Conservation (phyloP, 2,113 vertebrate species). For the Globicephala melas region DNA sequence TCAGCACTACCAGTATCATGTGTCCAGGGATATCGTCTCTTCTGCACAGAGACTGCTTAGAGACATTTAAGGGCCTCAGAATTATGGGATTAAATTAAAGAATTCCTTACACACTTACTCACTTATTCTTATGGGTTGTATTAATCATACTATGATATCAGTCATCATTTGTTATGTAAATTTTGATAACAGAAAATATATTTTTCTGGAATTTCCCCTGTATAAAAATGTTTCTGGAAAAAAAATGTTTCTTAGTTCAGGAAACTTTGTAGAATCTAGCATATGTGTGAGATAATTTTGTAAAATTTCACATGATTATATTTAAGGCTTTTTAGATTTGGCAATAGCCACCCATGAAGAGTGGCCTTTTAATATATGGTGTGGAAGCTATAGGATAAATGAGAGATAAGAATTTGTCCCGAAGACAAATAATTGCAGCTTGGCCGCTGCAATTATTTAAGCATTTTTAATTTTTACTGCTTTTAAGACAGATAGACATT, state of each 20-base stretch:
- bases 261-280: not conserved
- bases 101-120: not conserved
- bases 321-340: conserved; percentile 30
- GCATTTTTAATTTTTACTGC: conserved; percentile 8
- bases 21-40: not conserved
- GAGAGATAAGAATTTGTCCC: conserved; percentile 21
- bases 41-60: not conserved
- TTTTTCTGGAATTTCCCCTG: conserved; percentile 12
- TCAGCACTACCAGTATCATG: not conserved
- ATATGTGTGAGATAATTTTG: not conserved
- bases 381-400: not conserved
- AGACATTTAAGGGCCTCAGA: not conserved
- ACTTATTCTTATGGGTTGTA: conserved; percentile 34
- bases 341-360: not conserved
- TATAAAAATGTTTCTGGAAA: not conserved
- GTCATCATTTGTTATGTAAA: not conserved
- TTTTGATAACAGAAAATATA: conserved; percentile 31
- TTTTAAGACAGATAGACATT: not conserved
- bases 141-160: conserved; percentile 35
- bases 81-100: conserved; percentile 8
- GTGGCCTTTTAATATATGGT: conserved; percentile 18
- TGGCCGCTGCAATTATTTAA: conserved; percentile 6
- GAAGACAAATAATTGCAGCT: too few relatives aligned
- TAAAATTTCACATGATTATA: not conserved
- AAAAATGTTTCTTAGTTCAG: not conserved